Base-by-base conservation (phyloP, 2,888 invertebrate species). In the Tupiocoris notatus region DNA sequence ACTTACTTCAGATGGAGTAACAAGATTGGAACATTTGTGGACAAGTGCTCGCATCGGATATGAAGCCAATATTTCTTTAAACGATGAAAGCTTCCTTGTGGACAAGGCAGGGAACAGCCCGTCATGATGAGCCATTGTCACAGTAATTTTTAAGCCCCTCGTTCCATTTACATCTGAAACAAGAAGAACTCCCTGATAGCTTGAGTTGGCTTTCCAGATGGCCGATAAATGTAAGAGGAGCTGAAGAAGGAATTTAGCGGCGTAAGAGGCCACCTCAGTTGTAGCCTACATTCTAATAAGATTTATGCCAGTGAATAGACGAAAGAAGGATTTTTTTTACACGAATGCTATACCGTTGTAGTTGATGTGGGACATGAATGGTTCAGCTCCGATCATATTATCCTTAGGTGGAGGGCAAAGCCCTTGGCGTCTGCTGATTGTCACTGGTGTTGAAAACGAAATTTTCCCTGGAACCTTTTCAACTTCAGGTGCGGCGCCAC, bases 1-100 rank as follows among this genome's bases (percentile, higher is more conserved):
- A 6, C 24, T 59, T 56, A 78, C 78, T 56, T 78, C 78, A 22
- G 22, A 57, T 2, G 70, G 22, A 7, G 71, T 78, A 18, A 78
- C 61, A n/a, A 78, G 59, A 21, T 78, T 78, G 57, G 78, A 78
- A 23, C 78, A 78, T 24, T 76, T 78, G 73, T 78, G 78, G n/a
- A 76, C 63, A 0, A 71, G 23, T 0, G 78, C 57, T 17, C 78
- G 24, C 65, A 73, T 76, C 0, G 71, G 59, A 24, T 76, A 73
- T 1, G 66, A 61, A 3, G 71, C 56, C 20, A 78, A 62, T 16
- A 76, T 65, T 17, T 78, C 76, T n/a, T 57, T 56, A 20, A 59
- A 65, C 17, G 70, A 71, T 7, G 57, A 59, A 9, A 78, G 54
- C n/a, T 68, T 74, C 16, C 64, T 18, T 1, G 78, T 78, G 9